Conservation (phyloP, 2,888 invertebrate genomes). For the Epirrhoe tristata region DNA sequence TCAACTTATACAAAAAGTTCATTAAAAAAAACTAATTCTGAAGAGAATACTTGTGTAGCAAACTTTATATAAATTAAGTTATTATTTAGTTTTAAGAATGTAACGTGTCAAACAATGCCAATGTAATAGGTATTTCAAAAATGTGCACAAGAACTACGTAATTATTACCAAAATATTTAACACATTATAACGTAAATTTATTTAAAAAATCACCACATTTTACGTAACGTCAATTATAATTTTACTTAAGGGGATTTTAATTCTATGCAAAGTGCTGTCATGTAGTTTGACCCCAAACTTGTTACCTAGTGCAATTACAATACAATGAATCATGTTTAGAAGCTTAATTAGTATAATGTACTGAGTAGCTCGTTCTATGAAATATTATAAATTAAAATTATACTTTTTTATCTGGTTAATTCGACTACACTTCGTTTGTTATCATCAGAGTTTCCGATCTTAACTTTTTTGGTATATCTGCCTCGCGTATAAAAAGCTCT, state of each 20-base stretch:
- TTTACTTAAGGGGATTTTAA: neutral
- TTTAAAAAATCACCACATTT: neutral
- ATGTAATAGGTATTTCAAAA: constrained; percentile 15
- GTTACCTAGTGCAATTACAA: neutral
- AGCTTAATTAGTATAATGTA: neutral
- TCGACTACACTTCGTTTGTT: neutral
- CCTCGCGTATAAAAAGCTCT: too few relatives aligned
- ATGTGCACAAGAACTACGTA: constrained; percentile 7
- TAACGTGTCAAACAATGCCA: constrained; percentile 43
- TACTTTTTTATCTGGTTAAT: neutral
- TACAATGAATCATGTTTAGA: neutral
- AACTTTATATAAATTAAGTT: constrained; percentile 39
- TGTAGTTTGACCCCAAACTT: neutral
- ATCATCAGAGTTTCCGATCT: too few relatives aligned
- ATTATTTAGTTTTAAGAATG: constrained; percentile 50
- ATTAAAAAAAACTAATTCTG: constrained; percentile 2
- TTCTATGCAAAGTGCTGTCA: neutral
- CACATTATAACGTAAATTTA: neutral
- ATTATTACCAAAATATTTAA: neutral
- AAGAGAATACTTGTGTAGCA: constrained; percentile 3
- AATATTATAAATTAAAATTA: neutral
- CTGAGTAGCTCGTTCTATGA: neutral
- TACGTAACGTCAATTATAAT: neutral
- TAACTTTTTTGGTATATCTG: too few relatives aligned
- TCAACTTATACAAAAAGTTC: constrained; percentile 5